These are phyloP conservation scores for Drosophila peninsularis DNA, from an alignment of 2,888 invertebrate species.

Conservation along the genomic window DNA sequence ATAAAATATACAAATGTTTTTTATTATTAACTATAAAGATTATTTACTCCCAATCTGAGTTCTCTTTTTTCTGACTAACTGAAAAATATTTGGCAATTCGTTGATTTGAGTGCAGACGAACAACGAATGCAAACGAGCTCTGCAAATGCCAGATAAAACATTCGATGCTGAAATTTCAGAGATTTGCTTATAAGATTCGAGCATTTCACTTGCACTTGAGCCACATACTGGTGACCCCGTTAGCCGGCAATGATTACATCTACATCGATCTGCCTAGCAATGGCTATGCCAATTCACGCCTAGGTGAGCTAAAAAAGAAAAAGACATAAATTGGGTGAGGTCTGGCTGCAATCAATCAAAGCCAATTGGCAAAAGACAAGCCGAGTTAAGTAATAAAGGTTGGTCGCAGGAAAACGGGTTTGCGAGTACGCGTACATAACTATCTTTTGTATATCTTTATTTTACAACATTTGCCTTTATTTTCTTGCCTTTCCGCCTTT, in stretches of 20 bases:
- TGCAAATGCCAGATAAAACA: conserved; percentile 5
- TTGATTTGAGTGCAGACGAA: too few species aligned
- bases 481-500: conserved; percentile 20
- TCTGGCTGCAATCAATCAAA: conserved; percentile 65
- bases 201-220: conserved; percentile 69
- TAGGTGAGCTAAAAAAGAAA: conserved; percentile 23
- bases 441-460: conserved; percentile 4
- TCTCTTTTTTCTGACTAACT: too few species aligned
- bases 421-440: conserved; percentile 1
- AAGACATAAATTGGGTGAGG: conserved; percentile 54
- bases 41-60: too few species aligned
- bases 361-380: conserved; percentile 45
- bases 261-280: conserved; percentile 7
- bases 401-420: conserved; percentile 53
- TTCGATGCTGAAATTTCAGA: not conserved
- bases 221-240: conserved; percentile 64
- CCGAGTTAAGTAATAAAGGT: conserved; percentile 55
- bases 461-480: conserved; percentile 16
- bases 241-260: conserved; percentile 39
- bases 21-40: too few species aligned
- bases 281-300: conserved; percentile 44
- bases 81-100: too few species aligned
- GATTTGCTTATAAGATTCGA: not conserved
- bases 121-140: conserved; percentile 9
- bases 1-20: too few species aligned